Conservation (phyloP, 2,888 invertebrate genomes). For the Torymus texanus region DNA sequence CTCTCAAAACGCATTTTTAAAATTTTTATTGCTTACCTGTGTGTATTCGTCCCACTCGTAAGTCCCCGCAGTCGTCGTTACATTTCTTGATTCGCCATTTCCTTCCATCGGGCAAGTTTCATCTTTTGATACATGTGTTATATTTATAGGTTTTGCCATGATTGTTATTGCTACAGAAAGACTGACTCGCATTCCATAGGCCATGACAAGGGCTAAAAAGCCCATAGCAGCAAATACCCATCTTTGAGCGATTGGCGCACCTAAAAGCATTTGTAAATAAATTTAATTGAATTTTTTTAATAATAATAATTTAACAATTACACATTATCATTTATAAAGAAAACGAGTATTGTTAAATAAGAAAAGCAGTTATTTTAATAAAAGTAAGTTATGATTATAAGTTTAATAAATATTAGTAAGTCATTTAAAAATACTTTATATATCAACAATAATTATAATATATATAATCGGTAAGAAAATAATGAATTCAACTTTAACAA, state of each 20-base stretch:
- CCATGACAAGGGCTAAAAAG: conserved; percentile 83
- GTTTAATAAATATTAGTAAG: too few species aligned
- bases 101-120: conserved; percentile 38
- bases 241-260: conserved; percentile 66
- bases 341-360: too few species aligned
- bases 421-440: too few species aligned
- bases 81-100: not conserved
- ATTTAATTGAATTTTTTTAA: too few species aligned
- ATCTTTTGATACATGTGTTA: not conserved
- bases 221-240: conserved; percentile 79
- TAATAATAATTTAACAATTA: too few species aligned
- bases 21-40: conserved; percentile 49
- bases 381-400: too few species aligned
- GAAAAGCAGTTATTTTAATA: too few species aligned
- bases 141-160: conserved; percentile 76
- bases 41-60: conserved; percentile 61
- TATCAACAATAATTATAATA: too few species aligned
- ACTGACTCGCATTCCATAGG: conserved; percentile 85
- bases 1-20: not conserved
- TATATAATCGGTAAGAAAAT: too few species aligned
- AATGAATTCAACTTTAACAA: too few species aligned
- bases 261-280: conserved; percentile 25
- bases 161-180: conserved; percentile 84
- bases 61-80: conserved; percentile 21
- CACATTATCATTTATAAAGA: too few species aligned